Base-by-base conservation (phyloP, 1,140 invertebrate genomes). In the Drosophila kohkoa region DNA sequence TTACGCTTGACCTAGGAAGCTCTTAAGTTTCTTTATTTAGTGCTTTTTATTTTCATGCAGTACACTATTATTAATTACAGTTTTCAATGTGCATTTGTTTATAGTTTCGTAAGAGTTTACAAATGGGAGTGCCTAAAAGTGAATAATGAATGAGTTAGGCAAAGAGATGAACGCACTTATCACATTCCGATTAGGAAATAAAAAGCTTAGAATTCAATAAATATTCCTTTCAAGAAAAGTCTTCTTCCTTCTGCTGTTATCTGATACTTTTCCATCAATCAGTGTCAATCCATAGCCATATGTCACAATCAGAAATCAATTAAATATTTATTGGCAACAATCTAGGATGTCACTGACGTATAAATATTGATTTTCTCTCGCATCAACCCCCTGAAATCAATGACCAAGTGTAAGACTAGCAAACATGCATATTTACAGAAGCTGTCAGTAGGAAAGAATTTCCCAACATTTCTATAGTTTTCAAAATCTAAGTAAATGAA, bases 271-370 rank as follows among this genome's bases (percentile, higher is more conserved):
- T n/a, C 54, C 63, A 82, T 82, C 77, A 79, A 88, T 88, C 83
- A 88, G 68, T 63, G 58, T 63, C 66, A 32, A 20, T 20, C 54
- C 46, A 30, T 58, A n/a, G 35, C 13, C 48, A 58, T 57, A 45
- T 80, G 59, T 76, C 57, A 41, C 54, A 66, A 68, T 54, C 63
- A 30, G 57, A 52, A 73, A 79, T 82, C 76, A 88, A 88, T 86
- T 86, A 86, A 88, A 77, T 74, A 77, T 82, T 87, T 82, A 82
- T 86, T 77, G 68, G 70, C 51, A 52, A 62, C 60, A 76, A 66
- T 75, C 65, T 51, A 35, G 15, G 25, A 46, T 49, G 64, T 20
- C 58, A 80, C 65, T 48, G 3, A 20, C 25, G 38, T 28, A 69
- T 57, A 69, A 75, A 68, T 70, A 85, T 74, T 55, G 62, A 70